These are phyloP conservation scores for Misgurnus anguillicaudatus DNA, from an alignment of 2,113 vertebrate species.

Conservation along the genomic window DNA sequence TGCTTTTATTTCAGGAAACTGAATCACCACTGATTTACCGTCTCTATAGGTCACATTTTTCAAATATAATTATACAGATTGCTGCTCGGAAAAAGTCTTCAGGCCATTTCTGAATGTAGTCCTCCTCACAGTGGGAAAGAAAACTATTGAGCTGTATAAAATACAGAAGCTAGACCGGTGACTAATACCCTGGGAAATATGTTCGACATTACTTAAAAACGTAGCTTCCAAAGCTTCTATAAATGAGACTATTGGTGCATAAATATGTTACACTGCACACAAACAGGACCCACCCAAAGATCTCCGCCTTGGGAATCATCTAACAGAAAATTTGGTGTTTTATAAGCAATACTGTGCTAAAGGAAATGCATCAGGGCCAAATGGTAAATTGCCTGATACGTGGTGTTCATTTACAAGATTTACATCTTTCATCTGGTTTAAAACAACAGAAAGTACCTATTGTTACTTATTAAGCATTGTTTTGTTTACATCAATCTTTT, in stretches of 20 bases:
- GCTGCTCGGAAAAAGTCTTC: slow-evolving; percentile 39
- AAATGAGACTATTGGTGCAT: slow-evolving; percentile 65
- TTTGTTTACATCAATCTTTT: background rate
- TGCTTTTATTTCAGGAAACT: background rate
- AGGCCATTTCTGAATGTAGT: slow-evolving; percentile 42
- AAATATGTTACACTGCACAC: slow-evolving; percentile 53
- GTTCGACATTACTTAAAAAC: slow-evolving; percentile 58
- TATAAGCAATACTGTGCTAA: slow-evolving; percentile 6
- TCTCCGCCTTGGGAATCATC: slow-evolving; percentile 38
- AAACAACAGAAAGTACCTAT: background rate
- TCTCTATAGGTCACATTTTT: slow-evolving; percentile 9
- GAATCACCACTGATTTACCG: slow-evolving; percentile 1
- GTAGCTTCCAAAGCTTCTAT: slow-evolving; percentile 51
- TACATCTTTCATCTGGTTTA: background rate
- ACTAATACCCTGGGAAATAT: slow-evolving; percentile 56
- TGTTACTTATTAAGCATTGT: background rate
- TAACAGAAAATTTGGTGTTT: background rate
- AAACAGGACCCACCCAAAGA: slow-evolving; percentile 34
- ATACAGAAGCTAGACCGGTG: slow-evolving; percentile 50
- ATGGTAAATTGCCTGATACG: background rate
- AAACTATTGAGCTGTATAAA: slow-evolving; percentile 62
- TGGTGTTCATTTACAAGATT: background rate
- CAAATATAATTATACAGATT: slow-evolving; percentile 20
- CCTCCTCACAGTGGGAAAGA: slow-evolving; percentile 40
- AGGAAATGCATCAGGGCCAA: background rate